phyloP scores from a whole-genome alignment of 1,140 invertebrate genomes.

The Anoplophora glabripennis region DNA sequence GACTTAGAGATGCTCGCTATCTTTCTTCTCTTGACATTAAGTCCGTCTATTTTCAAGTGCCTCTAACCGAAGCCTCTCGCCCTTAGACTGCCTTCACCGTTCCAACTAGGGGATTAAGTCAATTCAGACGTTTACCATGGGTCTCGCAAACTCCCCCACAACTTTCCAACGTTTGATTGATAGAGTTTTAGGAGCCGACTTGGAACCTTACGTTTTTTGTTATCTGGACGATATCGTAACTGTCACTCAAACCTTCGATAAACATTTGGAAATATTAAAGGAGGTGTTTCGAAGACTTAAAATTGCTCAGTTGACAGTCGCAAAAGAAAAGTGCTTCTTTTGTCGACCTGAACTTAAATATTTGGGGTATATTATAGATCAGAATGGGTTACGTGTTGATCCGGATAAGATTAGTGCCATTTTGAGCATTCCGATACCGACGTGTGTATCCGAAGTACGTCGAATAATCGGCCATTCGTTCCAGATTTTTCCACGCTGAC shows the following conservation, averaged over 20 bases:
- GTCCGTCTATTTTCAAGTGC: constrained; percentile 45
- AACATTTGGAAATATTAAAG: constrained; percentile 13
- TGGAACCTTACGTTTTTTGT: constrained; percentile 26
- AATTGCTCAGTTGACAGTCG: constrained; percentile 35
- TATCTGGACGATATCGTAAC: constrained; percentile 36
- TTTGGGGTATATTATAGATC: constrained; percentile 43
- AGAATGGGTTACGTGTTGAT: constrained; percentile 22
- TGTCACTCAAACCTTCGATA: constrained; percentile 26
- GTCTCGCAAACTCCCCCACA: constrained; percentile 47
- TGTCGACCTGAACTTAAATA: constrained; percentile 29
- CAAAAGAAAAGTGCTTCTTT: constrained; percentile 42
- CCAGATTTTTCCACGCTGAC: constrained; percentile 48
- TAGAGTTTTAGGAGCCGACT: constrained; percentile 19
- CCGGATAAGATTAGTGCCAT: too few relatives aligned
- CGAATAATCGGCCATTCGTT: too few relatives aligned
- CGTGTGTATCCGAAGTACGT: too few relatives aligned
- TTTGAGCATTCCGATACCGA: constrained; percentile 9
- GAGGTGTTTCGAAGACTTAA: constrained; percentile 32
- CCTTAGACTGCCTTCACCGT: constrained; percentile 51
- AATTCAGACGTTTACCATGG: constrained; percentile 50
- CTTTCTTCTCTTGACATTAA: constrained; percentile 35
- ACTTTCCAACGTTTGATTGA: constrained; percentile 24
- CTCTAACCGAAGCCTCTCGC: constrained; percentile 29
- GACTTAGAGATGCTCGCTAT: too few relatives aligned
- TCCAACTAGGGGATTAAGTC: constrained; percentile 34